Percentiles rank a stretch among this genome's conserved stretches.
Conservation (phyloP, 1,140 invertebrate genomes). For the Gryon sp. region DNA sequence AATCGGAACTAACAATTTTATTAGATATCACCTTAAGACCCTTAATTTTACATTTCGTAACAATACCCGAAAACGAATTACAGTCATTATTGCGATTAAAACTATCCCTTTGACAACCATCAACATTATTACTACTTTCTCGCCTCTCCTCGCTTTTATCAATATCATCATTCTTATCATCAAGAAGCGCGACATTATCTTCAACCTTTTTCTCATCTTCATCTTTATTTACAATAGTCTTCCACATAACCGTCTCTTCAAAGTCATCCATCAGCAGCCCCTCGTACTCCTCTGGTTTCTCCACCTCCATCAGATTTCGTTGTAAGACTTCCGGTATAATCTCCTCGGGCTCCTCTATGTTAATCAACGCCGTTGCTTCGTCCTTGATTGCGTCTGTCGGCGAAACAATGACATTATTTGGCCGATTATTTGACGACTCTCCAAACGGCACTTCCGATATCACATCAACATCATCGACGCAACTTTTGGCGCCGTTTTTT, state of each 20-base stretch:
- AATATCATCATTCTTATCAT: too few species aligned
- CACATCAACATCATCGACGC: neutral
- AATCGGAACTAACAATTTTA: constrained; percentile 69
- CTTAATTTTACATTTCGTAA: constrained; percentile 22
- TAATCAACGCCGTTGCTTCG: constrained; percentile 22
- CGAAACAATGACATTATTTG: neutral
- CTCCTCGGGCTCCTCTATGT: constrained; percentile 44
- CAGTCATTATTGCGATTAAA: too few species aligned
- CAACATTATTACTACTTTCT: too few species aligned
- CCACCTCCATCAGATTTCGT: constrained; percentile 30
- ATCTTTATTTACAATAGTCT: constrained; percentile 29
- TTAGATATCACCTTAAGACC: constrained; percentile 72
- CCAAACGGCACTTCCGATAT: neutral
- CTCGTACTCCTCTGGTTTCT: constrained; percentile 53
- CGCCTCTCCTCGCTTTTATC: neutral
- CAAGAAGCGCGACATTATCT: too few species aligned
- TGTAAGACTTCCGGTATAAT: constrained; percentile 68
- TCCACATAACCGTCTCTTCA: constrained; percentile 44
- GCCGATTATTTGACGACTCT: neutral
- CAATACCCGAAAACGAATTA: too few species aligned
- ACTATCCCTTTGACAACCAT: too few species aligned
- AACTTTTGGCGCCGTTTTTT: neutral
- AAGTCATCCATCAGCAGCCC: constrained; percentile 62
- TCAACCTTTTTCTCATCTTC: neutral
- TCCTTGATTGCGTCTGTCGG: constrained; percentile 33